These are phyloP conservation scores for Sympetrum striolatum DNA, from an alignment of 2,888 invertebrate genomes.

Conservation along the genomic window DNA sequence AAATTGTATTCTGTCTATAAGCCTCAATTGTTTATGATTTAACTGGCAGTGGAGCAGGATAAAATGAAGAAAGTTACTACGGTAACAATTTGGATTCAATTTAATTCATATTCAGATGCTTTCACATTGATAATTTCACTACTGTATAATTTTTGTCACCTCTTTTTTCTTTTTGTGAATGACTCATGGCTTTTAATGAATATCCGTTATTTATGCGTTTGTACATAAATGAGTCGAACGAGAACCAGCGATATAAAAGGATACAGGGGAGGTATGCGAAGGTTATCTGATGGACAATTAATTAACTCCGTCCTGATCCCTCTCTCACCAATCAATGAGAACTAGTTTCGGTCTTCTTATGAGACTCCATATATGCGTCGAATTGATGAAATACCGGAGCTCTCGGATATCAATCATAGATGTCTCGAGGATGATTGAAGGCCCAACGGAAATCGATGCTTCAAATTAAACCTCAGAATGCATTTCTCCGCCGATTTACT, in stretches of 20 bases:
- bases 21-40: too few species aligned
- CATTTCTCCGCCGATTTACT: neutral
- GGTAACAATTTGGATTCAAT: too few species aligned
- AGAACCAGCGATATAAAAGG: neutral
- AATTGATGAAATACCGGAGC: neutral
- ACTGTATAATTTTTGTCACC: too few species aligned
- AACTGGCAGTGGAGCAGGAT: too few species aligned
- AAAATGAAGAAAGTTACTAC: too few species aligned
- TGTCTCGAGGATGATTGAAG: neutral
- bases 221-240: neutral
- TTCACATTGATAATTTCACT: too few species aligned
- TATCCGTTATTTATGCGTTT: neutral
- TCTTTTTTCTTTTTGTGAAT: too few species aligned
- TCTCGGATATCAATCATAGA: neutral
- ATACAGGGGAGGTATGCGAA: neutral
- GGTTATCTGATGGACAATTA: neutral
- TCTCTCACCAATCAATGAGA: neutral
- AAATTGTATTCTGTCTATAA: too few species aligned
- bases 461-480: neutral
- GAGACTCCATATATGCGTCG: neutral
- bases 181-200: too few species aligned
- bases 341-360: neutral
- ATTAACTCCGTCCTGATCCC: neutral
- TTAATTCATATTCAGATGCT: too few species aligned
- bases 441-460: neutral